Percentiles rank a stretch among this genome's conserved stretches.
Conservation (phyloP, 2,113 vertebrate species). For the Polypterus bichir region DNA sequence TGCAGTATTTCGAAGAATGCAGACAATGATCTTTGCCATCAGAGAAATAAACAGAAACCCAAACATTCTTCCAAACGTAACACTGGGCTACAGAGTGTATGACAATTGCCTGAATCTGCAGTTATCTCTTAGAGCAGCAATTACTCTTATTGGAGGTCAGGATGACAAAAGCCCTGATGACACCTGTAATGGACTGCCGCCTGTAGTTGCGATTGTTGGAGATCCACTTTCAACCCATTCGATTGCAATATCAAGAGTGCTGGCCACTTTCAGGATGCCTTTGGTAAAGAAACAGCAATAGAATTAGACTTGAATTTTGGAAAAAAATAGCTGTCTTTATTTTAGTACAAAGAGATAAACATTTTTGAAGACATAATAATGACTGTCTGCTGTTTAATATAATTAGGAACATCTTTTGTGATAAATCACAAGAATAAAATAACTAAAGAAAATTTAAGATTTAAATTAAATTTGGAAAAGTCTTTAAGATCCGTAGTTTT, state of each 20-base stretch:
- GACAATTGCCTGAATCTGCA: not conserved
- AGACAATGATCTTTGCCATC: constrained; percentile 12
- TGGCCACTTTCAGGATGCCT: not conserved
- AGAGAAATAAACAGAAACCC: constrained; percentile 7
- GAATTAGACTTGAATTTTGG: not conserved
- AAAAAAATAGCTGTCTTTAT: not conserved
- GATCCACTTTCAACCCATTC: not conserved
- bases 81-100: constrained; percentile 6
- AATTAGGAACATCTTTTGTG: no score
- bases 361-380: not conserved
- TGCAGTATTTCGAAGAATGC: not conserved
- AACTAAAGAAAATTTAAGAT: no score
- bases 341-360: not conserved
- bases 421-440: no score
- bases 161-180: not conserved
- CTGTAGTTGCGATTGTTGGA: not conserved
- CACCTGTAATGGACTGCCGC: not conserved
- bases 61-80: constrained; percentile 3
- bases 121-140: not conserved
- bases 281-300: not conserved
- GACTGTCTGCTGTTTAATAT: not conserved
- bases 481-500: no score
- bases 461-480: no score
- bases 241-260: not conserved
- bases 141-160: not conserved